Conservation (phyloP, 1,140 invertebrate species). For the Drosophila jambulina region DNA sequence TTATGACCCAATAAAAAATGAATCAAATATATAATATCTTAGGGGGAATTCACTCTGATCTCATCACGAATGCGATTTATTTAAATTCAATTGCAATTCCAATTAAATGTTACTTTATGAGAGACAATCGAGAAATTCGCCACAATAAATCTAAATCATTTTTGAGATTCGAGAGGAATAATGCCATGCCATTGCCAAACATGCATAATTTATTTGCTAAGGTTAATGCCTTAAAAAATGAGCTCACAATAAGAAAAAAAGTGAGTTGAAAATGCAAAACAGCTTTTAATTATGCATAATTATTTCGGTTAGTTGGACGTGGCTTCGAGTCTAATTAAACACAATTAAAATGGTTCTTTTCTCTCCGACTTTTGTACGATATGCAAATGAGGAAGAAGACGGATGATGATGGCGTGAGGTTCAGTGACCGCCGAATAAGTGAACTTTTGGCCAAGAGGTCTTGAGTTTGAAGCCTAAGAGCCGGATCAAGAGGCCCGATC, state of each 20-base stretch:
- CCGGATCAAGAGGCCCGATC: constrained; percentile 31
- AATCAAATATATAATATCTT: background rate
- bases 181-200: constrained; percentile 44
- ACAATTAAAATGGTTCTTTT: constrained; percentile 66
- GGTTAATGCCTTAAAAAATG: constrained; percentile 53
- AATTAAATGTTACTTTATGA: constrained; percentile 66
- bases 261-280: constrained; percentile 53
- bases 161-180: constrained; percentile 13
- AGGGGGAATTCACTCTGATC: constrained; percentile 38
- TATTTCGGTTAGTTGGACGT: constrained; percentile 50
- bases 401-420: constrained; percentile 29
- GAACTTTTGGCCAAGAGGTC: constrained; percentile 33
- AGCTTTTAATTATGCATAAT: constrained; percentile 74
- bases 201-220: constrained; percentile 58
- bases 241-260: constrained; percentile 10
- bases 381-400: constrained; percentile 76
- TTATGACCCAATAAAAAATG: constrained; percentile 31
- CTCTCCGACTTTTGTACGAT: constrained; percentile 35
- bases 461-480: constrained; percentile 23
- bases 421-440: constrained; percentile 65
- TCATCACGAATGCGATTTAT: constrained; percentile 41
- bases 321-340: constrained; percentile 70
- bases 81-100: constrained; percentile 45
- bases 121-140: constrained; percentile 23
- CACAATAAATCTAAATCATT: constrained; percentile 45